Evolutionary conservation across 2,113 vertebrate species (phyloP).

Genomic region (Hypocryptadius cinnamomeus): DNA sequence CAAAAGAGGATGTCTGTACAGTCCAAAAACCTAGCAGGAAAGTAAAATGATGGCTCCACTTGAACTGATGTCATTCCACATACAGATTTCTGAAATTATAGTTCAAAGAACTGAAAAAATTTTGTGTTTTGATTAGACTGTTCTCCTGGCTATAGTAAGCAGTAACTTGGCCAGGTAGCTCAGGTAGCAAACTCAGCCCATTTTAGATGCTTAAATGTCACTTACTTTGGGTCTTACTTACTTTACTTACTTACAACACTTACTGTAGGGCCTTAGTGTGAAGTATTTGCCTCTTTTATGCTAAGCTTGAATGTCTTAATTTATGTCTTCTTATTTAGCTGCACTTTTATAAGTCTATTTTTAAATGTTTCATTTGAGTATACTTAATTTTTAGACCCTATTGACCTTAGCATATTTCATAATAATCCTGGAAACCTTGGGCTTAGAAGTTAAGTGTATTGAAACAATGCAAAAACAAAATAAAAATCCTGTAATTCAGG

Average conservation of each 20-base stretch:
- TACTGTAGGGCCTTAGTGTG: background rate
- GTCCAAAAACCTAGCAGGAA: background rate
- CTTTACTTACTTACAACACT: background rate
- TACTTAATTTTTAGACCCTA: background rate
- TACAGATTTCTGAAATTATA: background rate
- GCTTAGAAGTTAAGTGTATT: background rate
- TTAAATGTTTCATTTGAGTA: background rate
- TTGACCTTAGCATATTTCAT: background rate
- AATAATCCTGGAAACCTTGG: background rate
- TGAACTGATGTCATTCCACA: background rate
- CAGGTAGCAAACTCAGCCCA: background rate
- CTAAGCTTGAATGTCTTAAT: background rate
- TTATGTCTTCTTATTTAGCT: background rate
- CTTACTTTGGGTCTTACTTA: background rate
- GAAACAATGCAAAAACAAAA: background rate
- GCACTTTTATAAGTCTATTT: background rate
- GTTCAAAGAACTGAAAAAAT: background rate
- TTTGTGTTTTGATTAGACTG: background rate
- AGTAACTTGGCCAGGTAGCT: background rate
- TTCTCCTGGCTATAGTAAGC: background rate
- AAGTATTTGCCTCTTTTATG: background rate
- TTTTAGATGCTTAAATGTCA: background rate
- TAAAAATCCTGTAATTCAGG: background rate
- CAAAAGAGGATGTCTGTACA: background rate
- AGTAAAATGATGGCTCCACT: background rate